Evolutionary conservation across 2,797 vertebrate genomes (phyloP), one percentile per base, ranked within the genome.

Genomic region (Enteromius trimaculatus): DNA sequence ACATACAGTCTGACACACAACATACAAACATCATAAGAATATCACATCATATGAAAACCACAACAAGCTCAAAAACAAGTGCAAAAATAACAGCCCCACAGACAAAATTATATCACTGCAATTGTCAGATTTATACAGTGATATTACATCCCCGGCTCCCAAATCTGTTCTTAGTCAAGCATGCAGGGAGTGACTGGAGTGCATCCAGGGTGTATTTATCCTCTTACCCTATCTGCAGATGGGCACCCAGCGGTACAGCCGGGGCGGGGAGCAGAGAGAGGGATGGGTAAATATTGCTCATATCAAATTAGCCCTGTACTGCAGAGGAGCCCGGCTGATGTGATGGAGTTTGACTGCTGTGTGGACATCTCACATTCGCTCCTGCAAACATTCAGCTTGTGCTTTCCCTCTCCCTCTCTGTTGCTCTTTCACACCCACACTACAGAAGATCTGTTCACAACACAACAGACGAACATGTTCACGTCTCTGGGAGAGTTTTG

Each of bases 201-300:
- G 29, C n/a, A 79, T 66, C 29, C 60, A 77, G n/a, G n/a, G 34
- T 64, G 66, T 75, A 79, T 80, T 80, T 85, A 70, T 76, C 76
- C 49, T 79, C 58, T 86, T 78, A 70, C 74, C 64, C 53, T 64
- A 77, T 55, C 21, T 82, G 55, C 78, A 83, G 80, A 85, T 82
- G 77, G 72, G 77, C 80, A 66, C 80, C 53, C 71, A 82, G 47
- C 19, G 4, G 64, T 66, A 77, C 34, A 77, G 69, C 26, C 29
- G 21, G 37, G 37, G 23, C 34, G 51, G 31, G 49, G 58, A 75
- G 37, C 64, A 80, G 76, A 76, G 31, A 23, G 64, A 69, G 23
- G 55, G 17, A 47, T 44, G 77, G 71, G 70, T 76, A 85, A 88
- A 84, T 80, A 69, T 83, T 77, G 79, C 68, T 86, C 84, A 68